Base-by-base conservation (phyloP, 2,113 vertebrate species). In the Tautogolabrus adspersus region DNA sequence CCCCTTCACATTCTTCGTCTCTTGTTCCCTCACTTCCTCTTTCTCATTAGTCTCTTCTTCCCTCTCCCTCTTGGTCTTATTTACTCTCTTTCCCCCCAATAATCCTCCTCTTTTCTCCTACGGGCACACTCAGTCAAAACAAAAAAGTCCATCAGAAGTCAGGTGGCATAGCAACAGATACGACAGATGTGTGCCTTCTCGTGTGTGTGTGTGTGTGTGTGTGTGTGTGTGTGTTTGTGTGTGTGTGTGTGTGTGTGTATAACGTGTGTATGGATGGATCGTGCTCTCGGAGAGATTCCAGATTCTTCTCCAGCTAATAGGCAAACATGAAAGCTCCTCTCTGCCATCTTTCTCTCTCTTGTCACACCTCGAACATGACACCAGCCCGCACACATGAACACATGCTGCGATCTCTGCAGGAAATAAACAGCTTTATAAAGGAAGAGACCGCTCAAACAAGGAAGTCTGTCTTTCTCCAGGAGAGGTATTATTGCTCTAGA, bases 81-180 rank as follows among this genome's bases (percentile, higher is more conserved):
- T 34, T 34, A 34, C 30, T 26, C 62, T 51, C 15, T 1, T 15
- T 44, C 42, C 34, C 26, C n/a, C 26, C 60, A 63, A 34, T 23
- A 70, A 46, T 66, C 58, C 15, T 40, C 30, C 42, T 23, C 3
- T 44, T 47, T 37, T 70, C 66, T 21, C 37, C 12, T 44, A 56
- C 10, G 26, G 47, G 21, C 54, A 56, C 55, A 40, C 44, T 70
- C 57, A 66, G 68, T 83, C 67, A 72, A 83, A 88, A 85, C 69
- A 85, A 82, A 34, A 34, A 79, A 85, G 84, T 72, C 79, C 61
- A 76, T 72, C 84, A 82, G 49, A 72, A 56, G 74, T 79, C 57
- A 37, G 68, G 78, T 84, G 85, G 84, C 89, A 82, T 81, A 88
- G 84, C 91, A 89, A 90, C 88, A 91, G 89, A 82, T 83, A 73